Base-by-base conservation (phyloP, 2,888 invertebrate species). In the Troilus luridus region DNA sequence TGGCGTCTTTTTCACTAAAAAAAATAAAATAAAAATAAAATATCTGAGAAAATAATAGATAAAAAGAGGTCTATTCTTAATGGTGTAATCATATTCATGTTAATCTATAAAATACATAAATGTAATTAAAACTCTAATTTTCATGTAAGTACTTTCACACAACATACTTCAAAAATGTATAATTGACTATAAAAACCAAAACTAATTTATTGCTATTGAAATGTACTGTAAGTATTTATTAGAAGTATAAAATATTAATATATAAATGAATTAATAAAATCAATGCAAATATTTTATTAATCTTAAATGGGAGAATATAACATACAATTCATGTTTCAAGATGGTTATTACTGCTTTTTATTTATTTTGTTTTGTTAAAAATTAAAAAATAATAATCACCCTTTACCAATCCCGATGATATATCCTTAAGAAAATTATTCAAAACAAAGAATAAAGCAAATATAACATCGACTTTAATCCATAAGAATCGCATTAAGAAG, bases 1-100 rank as follows among this genome's bases (percentile, higher is more conserved):
- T 90, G 90, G 90, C 58, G 90, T 90, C 90, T 90, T 90, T 90
- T 90, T 90, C 59, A 77, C 77, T 90, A 56, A 90, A 90, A 90
- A 72, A 24, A 54, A 54, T 67, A 72, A 24, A 54, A 54, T 67
- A n/a, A 21, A 72, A 56, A 56, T 41, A 54, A 56, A 89, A 72
- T n/a, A 58, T 90, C 60, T 77, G 72, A 27, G 27, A 77, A 77
- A 27, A 77, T 41, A 77, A 41, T 19, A 41, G 41, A 41, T 77
- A 41, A 41, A 6, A 17, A 77, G 72, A 77, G 72, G 72, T 77
- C 72, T 12, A 77, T 77, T 41, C 6, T 77, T 41, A 41, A 17
- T 41, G 72, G 72, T 77, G 72, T 77, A 77, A 77, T 41, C 1
- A 41, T 6, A 41, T 17, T 41, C n/a, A 41, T 3, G 14, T 14